A percentile compares a stretch with the other conserved stretches of the same genome.
Conservation (phyloP, 2,113 vertebrate species). For the human (Homo sapiens) region GRCh38 chr15:100033001-100033500, state of each 20-base stretch:
- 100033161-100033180: background rate
- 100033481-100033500: conserved; percentile 51
- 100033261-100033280: conserved; percentile 80
- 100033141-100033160: background rate
- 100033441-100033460: conserved; percentile 75
- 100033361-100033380: conserved; percentile 86
- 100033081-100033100: conserved; percentile 42
- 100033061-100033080: conserved; percentile 6
- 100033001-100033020: conserved; percentile 52
- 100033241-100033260: conserved; percentile 78
- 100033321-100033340: conserved; percentile 82
- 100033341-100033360: conserved; percentile 81
- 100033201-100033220: background rate
- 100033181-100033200: background rate
- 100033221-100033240: background rate
- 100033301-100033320: conserved; percentile 67
- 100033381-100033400: conserved; percentile 81
- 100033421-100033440: conserved; percentile 82
- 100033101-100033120: conserved; percentile 26
- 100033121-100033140: conserved; percentile 7
- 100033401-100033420: conserved; percentile 84
- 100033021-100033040: conserved; percentile 54
- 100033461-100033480: conserved; percentile 64
- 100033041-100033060: background rate
- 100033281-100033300: conserved; percentile 79